phyloP scores from a whole-genome alignment of 2,113 vertebrate species.

The Ramphastos sulfuratus region DNA sequence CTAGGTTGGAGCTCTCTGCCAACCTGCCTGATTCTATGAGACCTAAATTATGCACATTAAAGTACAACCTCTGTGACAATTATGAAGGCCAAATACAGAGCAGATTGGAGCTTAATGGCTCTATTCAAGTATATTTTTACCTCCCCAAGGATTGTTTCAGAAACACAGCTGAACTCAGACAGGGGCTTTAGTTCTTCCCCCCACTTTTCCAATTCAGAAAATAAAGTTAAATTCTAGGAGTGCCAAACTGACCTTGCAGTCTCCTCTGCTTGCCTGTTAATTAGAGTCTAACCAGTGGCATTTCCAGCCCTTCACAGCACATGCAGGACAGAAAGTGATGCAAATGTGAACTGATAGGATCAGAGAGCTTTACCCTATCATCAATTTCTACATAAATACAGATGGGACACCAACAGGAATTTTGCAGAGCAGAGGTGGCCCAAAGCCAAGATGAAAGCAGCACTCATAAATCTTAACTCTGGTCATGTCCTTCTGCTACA shows the following conservation, averaged over 20 bases:
- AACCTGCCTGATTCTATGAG: too few species aligned
- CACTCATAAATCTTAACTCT: conserved; percentile 34
- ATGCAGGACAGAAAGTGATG: conserved; percentile 11
- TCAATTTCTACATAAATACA: conserved; percentile 33
- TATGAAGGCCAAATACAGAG: not conserved
- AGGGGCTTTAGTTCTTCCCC: conserved; percentile 1
- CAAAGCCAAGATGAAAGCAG: conserved; percentile 41
- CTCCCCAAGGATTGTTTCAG: not conserved
- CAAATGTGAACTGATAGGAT: conserved; percentile 33
- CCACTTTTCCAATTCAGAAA: not conserved
- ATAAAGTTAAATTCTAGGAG: conserved; percentile 4
- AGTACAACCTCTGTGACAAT: not conserved
- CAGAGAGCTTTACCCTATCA: conserved; percentile 17
- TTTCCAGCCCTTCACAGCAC: not conserved
- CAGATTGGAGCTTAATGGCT: not conserved
- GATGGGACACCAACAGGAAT: conserved; percentile 27
- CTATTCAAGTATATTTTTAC: not conserved
- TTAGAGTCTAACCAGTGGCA: conserved; percentile 43
- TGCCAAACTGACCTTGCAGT: conserved; percentile 33
- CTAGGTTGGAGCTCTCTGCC: too few species aligned
- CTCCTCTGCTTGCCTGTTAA: conserved; percentile 45
- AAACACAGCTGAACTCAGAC: not conserved
- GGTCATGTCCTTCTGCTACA: not conserved
- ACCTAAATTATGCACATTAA: not conserved
- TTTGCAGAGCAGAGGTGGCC: conserved; percentile 33